Conservation (phyloP, 2,797 vertebrate species). For the Galago senegalensis region DNA sequence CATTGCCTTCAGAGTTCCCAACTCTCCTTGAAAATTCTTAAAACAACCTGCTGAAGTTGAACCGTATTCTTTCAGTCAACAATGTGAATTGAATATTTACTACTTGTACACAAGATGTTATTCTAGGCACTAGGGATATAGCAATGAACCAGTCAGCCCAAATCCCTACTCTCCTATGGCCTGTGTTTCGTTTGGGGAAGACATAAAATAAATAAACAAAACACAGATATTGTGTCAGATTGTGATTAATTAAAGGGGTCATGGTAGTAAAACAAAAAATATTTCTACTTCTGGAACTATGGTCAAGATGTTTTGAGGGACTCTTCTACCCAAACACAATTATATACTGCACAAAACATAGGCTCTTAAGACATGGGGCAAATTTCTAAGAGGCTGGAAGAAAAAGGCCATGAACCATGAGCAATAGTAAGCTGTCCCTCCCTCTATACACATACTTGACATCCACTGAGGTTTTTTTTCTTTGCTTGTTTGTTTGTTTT, state of each 20-base stretch:
- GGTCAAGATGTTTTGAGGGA: not conserved
- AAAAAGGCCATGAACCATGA: not conserved
- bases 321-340: not conserved
- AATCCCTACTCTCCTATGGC: not conserved
- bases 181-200: not conserved
- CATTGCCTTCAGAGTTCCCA: not conserved
- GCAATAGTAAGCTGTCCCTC: not conserved
- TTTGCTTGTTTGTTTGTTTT: too few species aligned
- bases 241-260: not conserved
- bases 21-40: not conserved
- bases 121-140: not conserved
- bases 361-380: not conserved
- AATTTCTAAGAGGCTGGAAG: not conserved
- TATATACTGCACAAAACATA: not conserved
- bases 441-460: too few species aligned
- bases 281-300: not conserved
- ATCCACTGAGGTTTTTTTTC: not conserved
- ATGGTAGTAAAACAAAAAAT: not conserved
- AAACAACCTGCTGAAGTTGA: constrained; percentile 13
- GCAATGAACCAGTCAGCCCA: not conserved
- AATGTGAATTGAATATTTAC: not conserved
- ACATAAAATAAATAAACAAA: not conserved
- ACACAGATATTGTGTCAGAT: not conserved
- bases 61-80: not conserved
- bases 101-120: not conserved